phyloP scores from a whole-genome alignment of 2,888 invertebrate genomes.

The Melinaea menophilus region DNA sequence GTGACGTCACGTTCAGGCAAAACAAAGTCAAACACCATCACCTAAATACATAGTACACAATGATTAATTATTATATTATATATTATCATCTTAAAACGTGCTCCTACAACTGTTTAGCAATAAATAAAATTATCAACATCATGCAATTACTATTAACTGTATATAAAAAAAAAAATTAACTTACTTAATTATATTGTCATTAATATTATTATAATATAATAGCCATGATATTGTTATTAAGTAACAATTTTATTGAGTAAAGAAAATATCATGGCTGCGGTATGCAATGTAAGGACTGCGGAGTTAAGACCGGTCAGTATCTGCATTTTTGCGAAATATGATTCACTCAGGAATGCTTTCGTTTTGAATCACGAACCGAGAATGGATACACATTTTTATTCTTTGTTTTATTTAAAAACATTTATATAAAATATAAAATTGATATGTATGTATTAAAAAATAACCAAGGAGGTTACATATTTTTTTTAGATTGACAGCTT shows the following conservation, averaged over 20 bases:
- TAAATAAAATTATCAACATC: neutral
- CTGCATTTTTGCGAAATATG: conserved; percentile 54
- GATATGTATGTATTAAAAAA: too few relatives aligned
- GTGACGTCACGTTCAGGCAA: too few relatives aligned
- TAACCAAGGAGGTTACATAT: too few relatives aligned
- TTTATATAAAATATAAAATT: too few relatives aligned
- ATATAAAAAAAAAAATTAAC: too few relatives aligned
- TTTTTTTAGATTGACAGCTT: too few relatives aligned
- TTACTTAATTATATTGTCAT: too few relatives aligned
- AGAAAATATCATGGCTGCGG: neutral
- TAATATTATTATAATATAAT: too few relatives aligned
- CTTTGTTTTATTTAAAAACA: conserved; percentile 8
- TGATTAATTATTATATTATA: too few relatives aligned
- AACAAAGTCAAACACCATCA: too few relatives aligned
- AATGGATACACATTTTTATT: conserved; percentile 2
- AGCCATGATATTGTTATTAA: neutral
- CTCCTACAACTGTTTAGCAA: neutral
- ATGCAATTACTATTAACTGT: too few relatives aligned
- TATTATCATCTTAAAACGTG: neutral
- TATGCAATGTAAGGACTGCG: neutral
- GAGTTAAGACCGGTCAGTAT: conserved; percentile 38
- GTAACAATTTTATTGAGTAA: neutral
- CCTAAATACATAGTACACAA: too few relatives aligned
- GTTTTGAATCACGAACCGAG: conserved; percentile 53
- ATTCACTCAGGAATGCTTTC: conserved; percentile 57